Base-by-base conservation (phyloP, 1,140 invertebrate species). In the Pollicipes pollicipes region DNA sequence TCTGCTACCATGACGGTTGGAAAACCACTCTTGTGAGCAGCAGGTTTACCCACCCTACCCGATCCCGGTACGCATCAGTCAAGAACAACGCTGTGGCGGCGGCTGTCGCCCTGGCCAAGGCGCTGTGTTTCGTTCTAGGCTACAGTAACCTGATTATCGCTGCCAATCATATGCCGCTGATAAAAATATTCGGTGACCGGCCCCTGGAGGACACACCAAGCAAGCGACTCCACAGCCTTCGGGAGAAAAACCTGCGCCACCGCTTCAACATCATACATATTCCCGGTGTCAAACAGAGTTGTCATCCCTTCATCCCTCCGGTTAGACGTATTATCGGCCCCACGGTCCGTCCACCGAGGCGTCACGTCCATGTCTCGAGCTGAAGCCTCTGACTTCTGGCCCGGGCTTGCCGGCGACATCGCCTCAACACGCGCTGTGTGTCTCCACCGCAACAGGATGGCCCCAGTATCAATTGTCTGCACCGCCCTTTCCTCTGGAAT, bases 31-130 rank as follows among this genome's bases (percentile, higher is more conserved):
- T 71, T 17, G n/a, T 66, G 16, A 64, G 70, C 21, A 67, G 58
- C 35, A 66, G 58, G 10, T 71, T 67, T 64, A 71, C 70, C n/a
- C 21, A 4, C 21, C n/a, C 29, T 8, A 27, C 70, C 4, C 66
- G 69, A 69, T 71, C 70, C 28, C 16, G 70, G n/a, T 66, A 71
- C 35, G n/a, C 13, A n/a, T 64, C 29, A 28, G 26, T 71, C 37
- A 64, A 71, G 29, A 64, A n/a, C 1, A 64, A 71, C 16, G 70
- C 70, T 24, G 28, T 71, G 31, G 29, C 70, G 37, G 70, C 69
- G 3, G 70, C 29, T 16, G 70, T 69, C 3, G 70, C 58, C 2
- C 64, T 71, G 31, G 64, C 69, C 68, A 71, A 67, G 70, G 21
- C 37, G 1, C 70, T 66, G 2, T 35, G 28, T 13, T 71, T 71